Percentiles rank a stretch among this genome's conserved stretches.
Evolutionary conservation across 2,797 vertebrate species (phyloP).

Genomic region (Okamejei kenojei): DNA sequence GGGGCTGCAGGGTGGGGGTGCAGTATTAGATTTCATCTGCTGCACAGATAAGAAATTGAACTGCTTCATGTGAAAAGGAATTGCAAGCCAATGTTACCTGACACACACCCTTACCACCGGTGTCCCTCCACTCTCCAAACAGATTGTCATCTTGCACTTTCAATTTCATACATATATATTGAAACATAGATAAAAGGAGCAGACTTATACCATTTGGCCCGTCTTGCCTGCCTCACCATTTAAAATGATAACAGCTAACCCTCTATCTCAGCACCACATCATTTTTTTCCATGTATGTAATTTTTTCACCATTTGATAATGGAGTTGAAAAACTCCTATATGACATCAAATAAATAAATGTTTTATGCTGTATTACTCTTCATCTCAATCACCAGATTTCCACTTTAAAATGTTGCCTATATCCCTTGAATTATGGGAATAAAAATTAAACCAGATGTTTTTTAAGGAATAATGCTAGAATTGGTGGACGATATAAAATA

Average conservation of each 20-base stretch:
- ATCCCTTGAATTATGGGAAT: neutral
- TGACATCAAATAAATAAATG: neutral
- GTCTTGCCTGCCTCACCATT: no score
- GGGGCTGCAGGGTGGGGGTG: neutral
- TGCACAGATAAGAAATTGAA: neutral
- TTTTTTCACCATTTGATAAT: neutral
- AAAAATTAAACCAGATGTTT: neutral
- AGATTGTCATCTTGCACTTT: neutral
- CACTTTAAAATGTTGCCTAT: neutral
- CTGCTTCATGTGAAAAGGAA: neutral
- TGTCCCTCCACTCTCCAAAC: neutral
- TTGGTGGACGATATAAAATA: neutral
- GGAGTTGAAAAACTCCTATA: neutral
- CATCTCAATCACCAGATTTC: neutral
- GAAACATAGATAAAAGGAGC: no score
- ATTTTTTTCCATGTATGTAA: neutral
- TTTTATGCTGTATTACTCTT: neutral
- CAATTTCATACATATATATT: neutral
- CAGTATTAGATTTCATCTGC: neutral
- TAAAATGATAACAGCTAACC: no score
- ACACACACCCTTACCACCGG: neutral
- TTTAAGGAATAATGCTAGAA: neutral
- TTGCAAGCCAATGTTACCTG: neutral
- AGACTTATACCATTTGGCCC: no score
- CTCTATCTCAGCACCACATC: no score